phyloP scores from a whole-genome alignment of 2,113 vertebrate genomes.

The Phalacrocorax aristotelis region DNA sequence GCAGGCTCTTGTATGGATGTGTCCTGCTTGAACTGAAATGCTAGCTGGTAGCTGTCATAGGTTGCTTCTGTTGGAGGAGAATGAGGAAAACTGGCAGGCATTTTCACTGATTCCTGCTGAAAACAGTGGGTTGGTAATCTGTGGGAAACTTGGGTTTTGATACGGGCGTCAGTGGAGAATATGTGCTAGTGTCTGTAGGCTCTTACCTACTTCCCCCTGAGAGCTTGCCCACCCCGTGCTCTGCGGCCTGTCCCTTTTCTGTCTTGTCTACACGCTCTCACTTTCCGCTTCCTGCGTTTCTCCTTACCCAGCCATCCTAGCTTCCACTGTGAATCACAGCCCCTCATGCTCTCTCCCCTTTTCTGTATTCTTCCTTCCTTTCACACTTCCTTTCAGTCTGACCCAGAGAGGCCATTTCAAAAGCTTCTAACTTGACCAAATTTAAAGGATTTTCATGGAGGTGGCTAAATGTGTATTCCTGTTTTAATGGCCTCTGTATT shows the following conservation, averaged over 20 bases:
- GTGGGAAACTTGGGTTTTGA: not conserved
- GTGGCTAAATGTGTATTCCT: not conserved
- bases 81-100: not conserved
- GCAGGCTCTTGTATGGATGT: not conserved
- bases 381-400: not conserved
- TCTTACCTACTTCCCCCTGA: not conserved
- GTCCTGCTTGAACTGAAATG: not conserved
- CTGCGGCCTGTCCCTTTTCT: not conserved
- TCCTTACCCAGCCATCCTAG: not conserved
- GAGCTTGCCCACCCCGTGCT: not conserved
- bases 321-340: not conserved
- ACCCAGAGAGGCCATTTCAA: not conserved
- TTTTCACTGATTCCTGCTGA: not conserved
- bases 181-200: not conserved
- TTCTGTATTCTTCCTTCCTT: not conserved
- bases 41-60: not conserved
- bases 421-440: not conserved
- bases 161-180: not conserved
- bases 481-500: not conserved
- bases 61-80: not conserved
- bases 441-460: not conserved
- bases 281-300: not conserved
- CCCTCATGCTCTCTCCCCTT: accelerated
- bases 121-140: not conserved
- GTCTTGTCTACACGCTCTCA: not conserved